These are phyloP conservation scores for Agapostemon virescens DNA, from an alignment of 2,888 invertebrate species.

Conservation along the genomic window DNA sequence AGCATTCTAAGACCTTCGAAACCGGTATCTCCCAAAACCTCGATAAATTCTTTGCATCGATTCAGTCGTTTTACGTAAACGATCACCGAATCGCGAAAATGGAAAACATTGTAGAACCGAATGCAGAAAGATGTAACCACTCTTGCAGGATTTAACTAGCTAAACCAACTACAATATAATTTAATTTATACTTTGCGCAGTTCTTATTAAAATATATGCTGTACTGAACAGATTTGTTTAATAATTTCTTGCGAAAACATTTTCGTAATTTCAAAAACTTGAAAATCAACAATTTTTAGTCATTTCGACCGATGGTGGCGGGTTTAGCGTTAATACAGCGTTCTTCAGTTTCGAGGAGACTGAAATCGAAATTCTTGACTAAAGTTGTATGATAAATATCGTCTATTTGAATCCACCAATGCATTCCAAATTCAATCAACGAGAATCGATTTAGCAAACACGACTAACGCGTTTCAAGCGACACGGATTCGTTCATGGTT, in stretches of 20 bases:
- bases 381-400: neutral
- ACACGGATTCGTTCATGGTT: slow-evolving; percentile 65
- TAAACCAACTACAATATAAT: too few relatives aligned
- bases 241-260: too few relatives aligned
- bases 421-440: neutral
- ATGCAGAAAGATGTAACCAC: neutral
- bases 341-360: neutral
- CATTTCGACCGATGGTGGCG: too few relatives aligned
- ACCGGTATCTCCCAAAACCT: neutral
- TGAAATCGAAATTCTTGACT: neutral
- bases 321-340: too few relatives aligned
- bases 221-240: too few relatives aligned
- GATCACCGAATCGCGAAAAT: neutral
- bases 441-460: neutral
- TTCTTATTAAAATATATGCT: too few relatives aligned
- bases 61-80: neutral
- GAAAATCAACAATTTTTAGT: too few relatives aligned
- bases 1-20: neutral
- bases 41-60: neutral
- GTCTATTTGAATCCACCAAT: neutral
- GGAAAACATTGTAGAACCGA: too few relatives aligned
- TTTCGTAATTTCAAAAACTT: too few relatives aligned
- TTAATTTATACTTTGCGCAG: too few relatives aligned
- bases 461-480: slow-evolving; percentile 53
- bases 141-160: neutral